Base-by-base conservation (phyloP, 2,113 vertebrate genomes). In the Osmerus mordax region DNA sequence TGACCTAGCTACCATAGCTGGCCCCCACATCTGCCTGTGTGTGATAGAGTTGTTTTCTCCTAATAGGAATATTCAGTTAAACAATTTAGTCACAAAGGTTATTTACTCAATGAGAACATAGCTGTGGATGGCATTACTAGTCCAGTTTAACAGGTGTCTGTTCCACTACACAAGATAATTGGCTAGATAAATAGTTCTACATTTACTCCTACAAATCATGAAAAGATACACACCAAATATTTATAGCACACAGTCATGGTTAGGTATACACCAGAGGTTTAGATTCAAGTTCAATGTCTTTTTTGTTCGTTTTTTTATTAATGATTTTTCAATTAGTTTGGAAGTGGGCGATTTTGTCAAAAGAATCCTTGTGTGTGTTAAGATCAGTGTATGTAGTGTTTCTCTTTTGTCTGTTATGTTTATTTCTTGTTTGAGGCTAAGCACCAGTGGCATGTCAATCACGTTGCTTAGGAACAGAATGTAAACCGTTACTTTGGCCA, bases 371-470 rank as follows among this genome's bases (percentile, higher is more conserved):
- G 66, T 81, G 79, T 80, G 69, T 82, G 7, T 80, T 86, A 76
- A 72, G 70, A 75, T 82, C 74, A 19, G 66, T 75, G 59, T 84
- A 67, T 81, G 78, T 86, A 75, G 63, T 77, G 85, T 82, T 84
- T 67, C 79, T 75, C 32, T 74, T 81, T 86, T 80, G 67, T 81
- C 82, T 76, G 76, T 87, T 88, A 47, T 59, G 59, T 62, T 53
- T 65, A 8, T 77, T 83, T 82, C 75, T 78, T 89, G 80, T 83
- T 76, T 56, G 29, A 84, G 82, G 74, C 84, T 47, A 80, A 84
- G 84, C 82, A 82, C 82, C 86, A 83, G 81, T 87, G 87, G 86
- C 89, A 89, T 90, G 89, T 91, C 88, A 85, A 88, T 90, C 85
- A 86, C 85, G 29, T 82, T 86, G 87, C 84, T 89, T 84, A 84